Evolutionary conservation across 2,888 invertebrate species (phyloP).

Genomic region (Anticlea derivata): DNA sequence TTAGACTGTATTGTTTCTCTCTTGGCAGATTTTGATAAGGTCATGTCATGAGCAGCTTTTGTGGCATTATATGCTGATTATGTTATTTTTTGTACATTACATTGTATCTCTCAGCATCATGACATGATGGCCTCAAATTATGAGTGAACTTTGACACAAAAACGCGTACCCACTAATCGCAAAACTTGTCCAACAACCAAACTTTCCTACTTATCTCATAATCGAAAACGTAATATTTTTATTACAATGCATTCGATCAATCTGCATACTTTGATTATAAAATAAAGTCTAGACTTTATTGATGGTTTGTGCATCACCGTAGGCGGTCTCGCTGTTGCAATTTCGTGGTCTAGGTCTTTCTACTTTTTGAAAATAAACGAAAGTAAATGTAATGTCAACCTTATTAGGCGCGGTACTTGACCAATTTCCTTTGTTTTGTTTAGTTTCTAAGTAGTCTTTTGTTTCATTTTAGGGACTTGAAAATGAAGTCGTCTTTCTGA

Average conservation of each 20-base stretch:
- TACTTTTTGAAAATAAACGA: neutral
- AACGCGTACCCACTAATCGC: neutral
- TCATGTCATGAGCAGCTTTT: neutral
- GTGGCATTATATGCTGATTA: too few relatives aligned
- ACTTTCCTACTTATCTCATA: neutral
- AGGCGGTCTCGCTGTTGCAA: slow-evolving; percentile 1
- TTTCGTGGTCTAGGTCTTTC: neutral
- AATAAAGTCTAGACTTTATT: slow-evolving; percentile 9
- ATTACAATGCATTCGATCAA: slow-evolving; percentile 1
- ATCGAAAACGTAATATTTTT: neutral
- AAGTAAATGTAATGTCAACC: neutral
- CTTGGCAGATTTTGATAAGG: neutral
- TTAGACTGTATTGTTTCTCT: too few relatives aligned
- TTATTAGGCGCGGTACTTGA: neutral
- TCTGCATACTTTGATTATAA: neutral
- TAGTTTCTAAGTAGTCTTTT: slow-evolving; percentile 1
- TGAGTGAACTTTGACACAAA: neutral
- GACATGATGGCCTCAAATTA: neutral
- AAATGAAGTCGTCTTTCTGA: too few relatives aligned
- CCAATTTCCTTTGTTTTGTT: slow-evolving; percentile 1
- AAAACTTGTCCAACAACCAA: too few relatives aligned
- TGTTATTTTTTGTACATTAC: too few relatives aligned
- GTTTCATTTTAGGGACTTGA: neutral
- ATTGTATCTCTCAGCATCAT: too few relatives aligned
- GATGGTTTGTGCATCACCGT: neutral